phyloP scores from a whole-genome alignment of 64 coral and sea anemone species.

The Pocillopora damicornis region DNA sequence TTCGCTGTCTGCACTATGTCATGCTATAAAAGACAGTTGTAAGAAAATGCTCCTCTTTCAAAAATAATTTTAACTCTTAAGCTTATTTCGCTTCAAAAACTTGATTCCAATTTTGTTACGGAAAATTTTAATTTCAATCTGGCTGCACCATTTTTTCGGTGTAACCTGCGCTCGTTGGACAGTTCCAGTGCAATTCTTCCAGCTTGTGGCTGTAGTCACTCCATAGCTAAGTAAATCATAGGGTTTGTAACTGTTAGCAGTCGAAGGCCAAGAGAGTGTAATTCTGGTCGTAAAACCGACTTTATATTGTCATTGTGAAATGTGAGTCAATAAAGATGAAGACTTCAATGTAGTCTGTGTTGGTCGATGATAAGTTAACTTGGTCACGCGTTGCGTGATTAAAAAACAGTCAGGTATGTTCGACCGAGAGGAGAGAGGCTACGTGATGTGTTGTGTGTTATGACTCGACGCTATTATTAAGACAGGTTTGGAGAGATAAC shows the following conservation, averaged over 20 bases:
- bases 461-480: no score
- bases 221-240: slow-evolving; percentile 33
- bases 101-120: no score
- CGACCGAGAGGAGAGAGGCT: no score
- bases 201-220: background rate
- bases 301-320: slow-evolving; percentile 79
- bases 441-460: no score
- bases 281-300: slow-evolving; percentile 55
- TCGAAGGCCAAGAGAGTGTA: slow-evolving; percentile 24
- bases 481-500: no score
- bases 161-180: background rate
- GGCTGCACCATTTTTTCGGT: background rate
- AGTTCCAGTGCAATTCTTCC: slow-evolving; percentile 3
- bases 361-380: background rate
- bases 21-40: no score
- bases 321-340: slow-evolving; percentile 73
- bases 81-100: no score
- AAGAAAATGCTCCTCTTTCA: no score
- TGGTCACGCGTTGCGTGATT: no score
- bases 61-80: no score
- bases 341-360: slow-evolving; percentile 42
- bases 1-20: no score
- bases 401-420: no score
- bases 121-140: background rate
- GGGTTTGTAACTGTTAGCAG: slow-evolving; percentile 45